Base-by-base conservation (phyloP, 2,888 invertebrate species). In the Epinotia brunnichana region DNA sequence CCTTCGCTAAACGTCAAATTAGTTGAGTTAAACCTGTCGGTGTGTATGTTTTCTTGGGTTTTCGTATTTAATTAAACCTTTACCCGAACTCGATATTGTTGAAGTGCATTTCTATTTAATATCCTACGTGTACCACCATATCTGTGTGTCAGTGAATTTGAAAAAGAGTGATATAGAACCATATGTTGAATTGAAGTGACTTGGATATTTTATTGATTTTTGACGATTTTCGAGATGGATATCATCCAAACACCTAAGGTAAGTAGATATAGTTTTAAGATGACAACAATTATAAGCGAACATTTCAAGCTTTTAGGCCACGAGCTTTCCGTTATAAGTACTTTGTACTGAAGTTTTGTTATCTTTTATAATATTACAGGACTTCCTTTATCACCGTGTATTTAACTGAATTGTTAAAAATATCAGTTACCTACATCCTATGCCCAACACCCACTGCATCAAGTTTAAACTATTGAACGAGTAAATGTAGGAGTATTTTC, bases 181-280 rank as follows among this genome's bases (percentile, higher is more conserved):
- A 78, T 78, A 81, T 81, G 81, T 79, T 75, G 77, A 77, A 76
- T 78, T 81, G 76, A 81, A 80, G 77, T 81, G 80, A 78, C 75
- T 84, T 84, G 83, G 81, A 81, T 84, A 80, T 77, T 79, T 70
- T 86, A 90, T 90, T 80, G 91, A 91, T 90, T 88, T 84, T 79
- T 71, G 77, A 74, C 73, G 77, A 74, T 77, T 83, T 82, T 81
- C 79, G 77, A 80, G 74, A 91, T 91, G 92, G 92, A 92, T 87
- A 90, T 90, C 82, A 85, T 90, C 77, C 87, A 89, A 87, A 90
- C 90, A 75, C 90, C 91, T 41, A 92, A 91, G 91, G 92, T 92
- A 91, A 91, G 92, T 92, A 85, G 80, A 88, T 75, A 44, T 74
- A 61, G 21, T 57, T 64, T 17, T 63, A 64, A 53, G 19, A 17